Percentiles rank a stretch among this genome's conserved stretches.
Conservation (phyloP, 2,113 vertebrate species). For the Pristiophorus japonicus region DNA sequence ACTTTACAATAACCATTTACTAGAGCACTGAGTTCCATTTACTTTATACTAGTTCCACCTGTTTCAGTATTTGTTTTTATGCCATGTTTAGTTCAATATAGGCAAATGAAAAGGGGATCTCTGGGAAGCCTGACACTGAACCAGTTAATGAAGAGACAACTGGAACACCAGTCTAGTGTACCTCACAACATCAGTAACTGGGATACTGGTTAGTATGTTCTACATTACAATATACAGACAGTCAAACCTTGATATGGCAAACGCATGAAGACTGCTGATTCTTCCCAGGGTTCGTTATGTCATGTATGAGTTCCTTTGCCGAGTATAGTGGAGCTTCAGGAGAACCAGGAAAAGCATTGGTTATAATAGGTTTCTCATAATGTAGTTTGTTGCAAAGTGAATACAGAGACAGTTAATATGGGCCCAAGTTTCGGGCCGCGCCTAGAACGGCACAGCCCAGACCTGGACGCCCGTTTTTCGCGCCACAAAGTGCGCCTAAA, state of each 20-base stretch:
- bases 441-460: too few species aligned
- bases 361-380: neutral
- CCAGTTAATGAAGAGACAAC: conserved; percentile 95
- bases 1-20: too few species aligned
- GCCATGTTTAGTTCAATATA: conserved; percentile 79
- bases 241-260: neutral
- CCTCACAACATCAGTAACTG: conserved; percentile 96
- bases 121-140: conserved; percentile 93
- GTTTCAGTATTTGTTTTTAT: conserved; percentile 26
- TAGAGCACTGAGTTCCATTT: neutral
- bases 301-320: neutral
- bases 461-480: too few species aligned
- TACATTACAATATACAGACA: neutral
- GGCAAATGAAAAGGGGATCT: conserved; percentile 94
- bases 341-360: neutral
- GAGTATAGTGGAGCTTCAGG: neutral
- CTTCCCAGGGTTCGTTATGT: neutral
- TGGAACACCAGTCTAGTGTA: conserved; percentile 95
- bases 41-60: neutral
- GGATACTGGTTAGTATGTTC: conserved; percentile 80
- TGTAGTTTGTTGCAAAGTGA: neutral
- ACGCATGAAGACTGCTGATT: neutral
- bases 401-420: too few species aligned
- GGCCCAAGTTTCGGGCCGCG: too few species aligned
- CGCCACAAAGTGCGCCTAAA: too few species aligned